Evolutionary conservation across 2,888 invertebrate species (phyloP).

Genomic region (Sisyra terminalis): DNA sequence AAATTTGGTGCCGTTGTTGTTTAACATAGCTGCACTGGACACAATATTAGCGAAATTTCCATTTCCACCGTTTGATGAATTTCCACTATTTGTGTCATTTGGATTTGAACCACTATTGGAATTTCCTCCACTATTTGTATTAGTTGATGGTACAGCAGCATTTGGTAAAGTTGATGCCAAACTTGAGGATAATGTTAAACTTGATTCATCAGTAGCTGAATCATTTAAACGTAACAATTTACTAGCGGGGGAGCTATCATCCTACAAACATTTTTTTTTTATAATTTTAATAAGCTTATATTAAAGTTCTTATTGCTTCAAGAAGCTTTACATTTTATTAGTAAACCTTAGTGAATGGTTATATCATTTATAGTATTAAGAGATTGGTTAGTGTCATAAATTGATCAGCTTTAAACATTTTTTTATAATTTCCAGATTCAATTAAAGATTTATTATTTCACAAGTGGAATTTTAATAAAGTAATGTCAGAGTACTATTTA

Average conservation of each 20-base stretch:
- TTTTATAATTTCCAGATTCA: no score
- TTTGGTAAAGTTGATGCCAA: slow-evolving; percentile 7
- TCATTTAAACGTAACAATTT: slow-evolving; percentile 21
- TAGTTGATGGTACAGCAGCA: background rate
- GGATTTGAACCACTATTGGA: slow-evolving; percentile 2
- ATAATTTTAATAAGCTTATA: no score
- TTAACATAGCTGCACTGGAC: slow-evolving; percentile 7
- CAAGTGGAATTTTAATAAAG: no score
- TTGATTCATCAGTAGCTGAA: slow-evolving; percentile 2
- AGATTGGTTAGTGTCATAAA: no score
- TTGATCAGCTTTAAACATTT: no score
- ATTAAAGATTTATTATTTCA: no score
- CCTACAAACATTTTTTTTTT: no score
- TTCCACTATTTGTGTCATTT: slow-evolving; percentile 1
- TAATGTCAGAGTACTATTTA: no score
- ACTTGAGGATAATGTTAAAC: slow-evolving; percentile 1
- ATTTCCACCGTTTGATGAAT: slow-evolving; percentile 2
- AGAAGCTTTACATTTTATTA: no score
- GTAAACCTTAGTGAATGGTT: no score
- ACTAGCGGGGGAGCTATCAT: slow-evolving; percentile 18
- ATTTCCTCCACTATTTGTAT: background rate
- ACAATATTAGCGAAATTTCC: slow-evolving; percentile 6
- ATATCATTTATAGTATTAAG: no score
- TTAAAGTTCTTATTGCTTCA: no score
- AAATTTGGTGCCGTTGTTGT: background rate